Conservation (phyloP, 2,888 invertebrate species). For the Platycheirus albimanus region DNA sequence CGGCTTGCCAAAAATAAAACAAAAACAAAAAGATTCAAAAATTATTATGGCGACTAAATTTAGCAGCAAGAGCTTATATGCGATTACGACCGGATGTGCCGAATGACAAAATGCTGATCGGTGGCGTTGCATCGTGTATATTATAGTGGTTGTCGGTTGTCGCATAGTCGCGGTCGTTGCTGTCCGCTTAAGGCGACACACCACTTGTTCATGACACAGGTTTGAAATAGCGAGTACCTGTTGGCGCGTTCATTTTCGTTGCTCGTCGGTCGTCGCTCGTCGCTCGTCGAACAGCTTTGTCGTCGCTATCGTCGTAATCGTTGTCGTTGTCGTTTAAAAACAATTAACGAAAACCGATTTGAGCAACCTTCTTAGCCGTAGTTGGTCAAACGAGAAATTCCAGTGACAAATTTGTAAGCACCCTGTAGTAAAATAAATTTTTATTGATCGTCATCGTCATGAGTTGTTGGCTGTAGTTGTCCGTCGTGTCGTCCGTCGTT, state of each 20-base stretch:
- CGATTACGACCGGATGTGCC: constrained; percentile 67
- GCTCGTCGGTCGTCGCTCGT: too few relatives aligned
- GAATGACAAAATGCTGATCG: constrained; percentile 67
- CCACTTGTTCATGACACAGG: constrained; percentile 29
- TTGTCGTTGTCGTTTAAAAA: constrained; percentile 49
- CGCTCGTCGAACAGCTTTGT: constrained; percentile 19
- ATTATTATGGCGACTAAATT: constrained; percentile 66
- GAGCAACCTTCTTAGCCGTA: constrained; percentile 57
- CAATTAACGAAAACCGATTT: constrained; percentile 72
- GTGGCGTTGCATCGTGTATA: constrained; percentile 29
- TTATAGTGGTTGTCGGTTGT: constrained; percentile 22
- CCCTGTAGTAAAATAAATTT: constrained; percentile 60
- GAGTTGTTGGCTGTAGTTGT: too few relatives aligned
- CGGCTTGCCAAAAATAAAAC: constrained; percentile 55
- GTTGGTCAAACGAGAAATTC: constrained; percentile 70
- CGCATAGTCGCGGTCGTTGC: constrained; percentile 14
- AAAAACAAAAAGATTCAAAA: constrained; percentile 46
- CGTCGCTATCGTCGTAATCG: constrained; percentile 15
- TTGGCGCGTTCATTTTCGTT: too few relatives aligned
- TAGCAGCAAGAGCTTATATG: constrained; percentile 62
- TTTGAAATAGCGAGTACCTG: constrained; percentile 37
- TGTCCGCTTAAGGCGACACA: constrained; percentile 59
- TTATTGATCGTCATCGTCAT: constrained; percentile 56
- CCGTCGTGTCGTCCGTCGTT: constrained; percentile 3
- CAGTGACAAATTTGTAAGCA: constrained; percentile 67